Base-by-base conservation (phyloP, 2,113 vertebrate species). In the Cottus gobio region DNA sequence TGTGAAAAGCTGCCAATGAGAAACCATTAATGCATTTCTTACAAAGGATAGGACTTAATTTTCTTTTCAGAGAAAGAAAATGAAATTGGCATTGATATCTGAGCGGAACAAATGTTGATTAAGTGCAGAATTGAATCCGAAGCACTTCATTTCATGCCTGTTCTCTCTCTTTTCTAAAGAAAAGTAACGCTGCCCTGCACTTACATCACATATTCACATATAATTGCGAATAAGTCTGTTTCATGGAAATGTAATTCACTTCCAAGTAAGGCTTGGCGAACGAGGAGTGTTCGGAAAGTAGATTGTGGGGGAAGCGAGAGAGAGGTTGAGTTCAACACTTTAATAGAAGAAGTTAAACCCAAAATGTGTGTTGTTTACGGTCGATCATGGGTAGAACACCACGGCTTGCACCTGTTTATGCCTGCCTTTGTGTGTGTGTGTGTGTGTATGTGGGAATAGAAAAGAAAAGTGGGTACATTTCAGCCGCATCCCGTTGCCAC, bases 381-480 rank as follows among this genome's bases (percentile, higher is more conserved):
- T 20, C 61, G 22, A 63, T 57, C n/a, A 26, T 52, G 37, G 11
- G 26, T 54, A 4, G 20, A 68, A 58, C 77, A 71, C 6, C 22
- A 7, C 28, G 42, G 10, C 42, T 44, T 15, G 12, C 34, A 34
- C 34, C 34, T 34, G 36, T 57, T 71, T 57, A 26, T 39, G 24
- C 6, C 36, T 20, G 34, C 52, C 67, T 26, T 37, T 52, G 34
- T 26, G 16, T 20, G 58, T 63, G 36, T 54, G 44, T 75, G 42
- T 42, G 67, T 50, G 30, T 71, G 30, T 46, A 48, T 44, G 30
- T 52, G 72, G 28, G 31, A 39, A 52, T 46, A 31, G 52, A 77
- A 70, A 70, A 30, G 1, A 22, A 65, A 69, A 56, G 34, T 78
- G 44, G 72, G 82, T 83, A 78, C 0, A 82, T 85, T 88, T 91